These are phyloP conservation scores for Lindbergichthys nudifrons DNA, from an alignment of 2,797 vertebrate species.

Conservation along the genomic window DNA sequence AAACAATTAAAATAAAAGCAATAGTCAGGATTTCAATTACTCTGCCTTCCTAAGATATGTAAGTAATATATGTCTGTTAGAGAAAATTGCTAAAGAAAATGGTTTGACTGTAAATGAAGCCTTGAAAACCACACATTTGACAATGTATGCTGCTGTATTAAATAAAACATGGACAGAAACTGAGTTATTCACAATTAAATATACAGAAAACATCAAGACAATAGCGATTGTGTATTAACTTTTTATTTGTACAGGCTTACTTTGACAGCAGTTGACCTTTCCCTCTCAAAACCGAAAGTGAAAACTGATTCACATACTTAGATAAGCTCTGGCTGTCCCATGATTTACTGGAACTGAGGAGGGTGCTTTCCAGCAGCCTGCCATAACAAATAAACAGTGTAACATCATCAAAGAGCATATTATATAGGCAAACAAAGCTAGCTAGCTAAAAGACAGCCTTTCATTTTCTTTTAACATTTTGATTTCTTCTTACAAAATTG, in stretches of 20 bases:
- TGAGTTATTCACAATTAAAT: neutral
- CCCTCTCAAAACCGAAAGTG: slow-evolving; percentile 10
- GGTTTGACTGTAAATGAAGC: neutral
- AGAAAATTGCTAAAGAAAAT: too few relatives aligned
- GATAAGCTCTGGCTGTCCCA: neutral
- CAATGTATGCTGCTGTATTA: neutral
- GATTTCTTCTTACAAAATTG: neutral
- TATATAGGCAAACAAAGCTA: neutral
- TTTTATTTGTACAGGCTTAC: neutral
- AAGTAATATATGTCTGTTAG: neutral
- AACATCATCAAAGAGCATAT: neutral
- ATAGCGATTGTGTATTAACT: neutral
- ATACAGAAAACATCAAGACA: neutral
- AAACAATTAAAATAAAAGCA: neutral
- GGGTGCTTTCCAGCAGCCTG: slow-evolving; percentile 1
- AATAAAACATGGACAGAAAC: neutral
- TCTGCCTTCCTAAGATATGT: neutral
- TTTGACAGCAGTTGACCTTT: neutral
- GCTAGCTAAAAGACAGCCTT: neutral
- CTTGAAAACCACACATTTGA: neutral
- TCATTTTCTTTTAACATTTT: neutral
- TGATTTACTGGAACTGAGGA: slow-evolving; percentile 5
- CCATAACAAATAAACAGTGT: neutral
- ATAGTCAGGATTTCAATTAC: neutral
- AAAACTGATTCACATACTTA: neutral